Percentiles rank a stretch among this genome's conserved stretches.
phyloP scores from a whole-genome alignment of 2,888 invertebrate genomes.

The Autographa gamma region DNA sequence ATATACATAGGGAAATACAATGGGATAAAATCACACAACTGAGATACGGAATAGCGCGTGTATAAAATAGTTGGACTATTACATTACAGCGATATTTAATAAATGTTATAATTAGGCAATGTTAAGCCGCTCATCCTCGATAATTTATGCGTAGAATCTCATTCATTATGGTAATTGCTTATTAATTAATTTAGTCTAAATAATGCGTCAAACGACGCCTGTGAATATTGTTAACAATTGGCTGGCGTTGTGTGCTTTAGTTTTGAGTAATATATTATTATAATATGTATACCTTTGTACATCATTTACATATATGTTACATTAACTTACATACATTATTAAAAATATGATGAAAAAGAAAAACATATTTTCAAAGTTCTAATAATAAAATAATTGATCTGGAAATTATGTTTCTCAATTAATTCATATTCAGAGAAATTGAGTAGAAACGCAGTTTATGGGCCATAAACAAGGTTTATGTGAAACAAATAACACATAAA shows the following conservation, averaged over 20 bases:
- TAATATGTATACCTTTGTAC: too few relatives aligned
- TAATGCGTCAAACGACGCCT: neutral
- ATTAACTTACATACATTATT: too few relatives aligned
- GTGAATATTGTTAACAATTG: neutral
- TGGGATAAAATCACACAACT: too few relatives aligned
- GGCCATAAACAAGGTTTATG: constrained; percentile 48
- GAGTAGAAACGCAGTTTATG: constrained; percentile 50
- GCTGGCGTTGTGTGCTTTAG: neutral
- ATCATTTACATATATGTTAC: too few relatives aligned
- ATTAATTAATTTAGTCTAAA: constrained; percentile 16
- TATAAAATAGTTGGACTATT: too few relatives aligned
- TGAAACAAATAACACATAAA: constrained; percentile 47
- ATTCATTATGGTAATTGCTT: neutral
- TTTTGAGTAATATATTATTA: neutral
- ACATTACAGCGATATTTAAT: neutral
- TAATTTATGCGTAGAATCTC: neutral
- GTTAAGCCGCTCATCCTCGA: neutral
- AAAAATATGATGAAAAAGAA: too few relatives aligned
- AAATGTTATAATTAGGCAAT: neutral
- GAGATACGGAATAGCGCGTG: too few relatives aligned
- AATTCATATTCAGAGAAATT: constrained; percentile 55
- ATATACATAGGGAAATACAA: too few relatives aligned
- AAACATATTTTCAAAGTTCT: constrained; percentile 28
- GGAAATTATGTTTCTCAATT: constrained; percentile 33
- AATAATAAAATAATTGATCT: constrained; percentile 31